phyloP scores from a whole-genome alignment of 2,113 vertebrate species.

The Phocoena sinus region DNA sequence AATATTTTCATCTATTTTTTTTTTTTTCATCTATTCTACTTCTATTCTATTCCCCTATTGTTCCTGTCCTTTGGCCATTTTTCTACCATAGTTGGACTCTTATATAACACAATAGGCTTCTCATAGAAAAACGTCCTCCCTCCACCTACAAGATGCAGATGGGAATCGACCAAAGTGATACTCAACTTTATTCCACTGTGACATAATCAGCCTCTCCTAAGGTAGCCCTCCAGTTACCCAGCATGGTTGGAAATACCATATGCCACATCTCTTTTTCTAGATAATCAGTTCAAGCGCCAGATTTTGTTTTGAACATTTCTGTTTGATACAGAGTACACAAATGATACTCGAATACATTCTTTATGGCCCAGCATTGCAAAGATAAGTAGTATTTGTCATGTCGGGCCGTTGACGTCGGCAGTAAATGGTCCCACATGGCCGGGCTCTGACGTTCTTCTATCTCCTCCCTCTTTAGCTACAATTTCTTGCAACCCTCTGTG shows the following conservation, averaged over 20 bases:
- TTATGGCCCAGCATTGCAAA: not conserved
- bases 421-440: not conserved
- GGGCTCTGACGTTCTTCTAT: not conserved
- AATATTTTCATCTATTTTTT: not conserved
- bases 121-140: not conserved
- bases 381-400: not conserved
- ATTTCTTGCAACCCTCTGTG: not conserved
- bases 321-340: not conserved
- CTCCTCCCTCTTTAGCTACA: not conserved
- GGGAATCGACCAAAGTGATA: not conserved
- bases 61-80: not conserved
- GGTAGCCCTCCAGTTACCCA: not conserved
- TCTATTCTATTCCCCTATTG: not conserved
- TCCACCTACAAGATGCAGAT: not conserved
- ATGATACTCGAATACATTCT: not conserved
- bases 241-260: not conserved
- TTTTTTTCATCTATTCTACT: not conserved
- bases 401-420: not conserved
- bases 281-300: conserved; percentile 17
- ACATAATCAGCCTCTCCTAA: not conserved
- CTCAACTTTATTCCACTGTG: not conserved
- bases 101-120: not conserved
- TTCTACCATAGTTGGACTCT: not conserved
- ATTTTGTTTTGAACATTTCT: conserved; percentile 29
- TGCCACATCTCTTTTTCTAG: not conserved